These are phyloP conservation scores for Prosapia bicincta DNA, from an alignment of 2,888 invertebrate species.

Conservation along the genomic window DNA sequence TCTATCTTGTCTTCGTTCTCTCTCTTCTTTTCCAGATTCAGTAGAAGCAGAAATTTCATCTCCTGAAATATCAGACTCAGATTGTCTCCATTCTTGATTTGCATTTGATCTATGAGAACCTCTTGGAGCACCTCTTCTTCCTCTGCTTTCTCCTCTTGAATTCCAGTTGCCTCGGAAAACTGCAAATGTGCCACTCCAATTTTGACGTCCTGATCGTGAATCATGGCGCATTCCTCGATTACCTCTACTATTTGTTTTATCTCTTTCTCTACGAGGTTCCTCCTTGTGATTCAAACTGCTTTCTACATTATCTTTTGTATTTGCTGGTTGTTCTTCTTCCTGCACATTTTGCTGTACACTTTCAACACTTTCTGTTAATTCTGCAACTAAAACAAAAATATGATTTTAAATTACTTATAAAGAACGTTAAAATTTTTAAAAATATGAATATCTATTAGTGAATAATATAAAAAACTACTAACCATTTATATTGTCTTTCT, in stretches of 20 bases:
- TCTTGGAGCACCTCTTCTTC: conserved; percentile 27
- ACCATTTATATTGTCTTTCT: neutral
- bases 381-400: neutral
- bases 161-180: conserved; percentile 24
- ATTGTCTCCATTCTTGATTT: conserved; percentile 15
- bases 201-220: conserved; percentile 30
- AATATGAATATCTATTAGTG: no score
- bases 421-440: no score
- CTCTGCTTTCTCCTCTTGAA: conserved; percentile 20
- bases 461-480: neutral
- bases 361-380: neutral
- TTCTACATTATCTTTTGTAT: neutral
- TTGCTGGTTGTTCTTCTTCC: neutral
- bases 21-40: conserved; percentile 55
- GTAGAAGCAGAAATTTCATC: conserved; percentile 62
- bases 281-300: neutral
- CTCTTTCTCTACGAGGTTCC: conserved; percentile 29
- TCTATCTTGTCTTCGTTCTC: conserved; percentile 45
- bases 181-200: conserved; percentile 33
- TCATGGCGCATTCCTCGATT: conserved; percentile 36
- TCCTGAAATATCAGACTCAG: conserved; percentile 70
- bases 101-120: conserved; percentile 5
- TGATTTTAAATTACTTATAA: no score
- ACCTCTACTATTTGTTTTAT: conserved; percentile 39
- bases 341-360: neutral